A percentile compares a stretch with the other conserved stretches of the same genome.
Evolutionary conservation across 30 jellyfish, hydroid and myxozoan genomes (phyloP).

Genomic region (Cassiopea xamachana): DNA sequence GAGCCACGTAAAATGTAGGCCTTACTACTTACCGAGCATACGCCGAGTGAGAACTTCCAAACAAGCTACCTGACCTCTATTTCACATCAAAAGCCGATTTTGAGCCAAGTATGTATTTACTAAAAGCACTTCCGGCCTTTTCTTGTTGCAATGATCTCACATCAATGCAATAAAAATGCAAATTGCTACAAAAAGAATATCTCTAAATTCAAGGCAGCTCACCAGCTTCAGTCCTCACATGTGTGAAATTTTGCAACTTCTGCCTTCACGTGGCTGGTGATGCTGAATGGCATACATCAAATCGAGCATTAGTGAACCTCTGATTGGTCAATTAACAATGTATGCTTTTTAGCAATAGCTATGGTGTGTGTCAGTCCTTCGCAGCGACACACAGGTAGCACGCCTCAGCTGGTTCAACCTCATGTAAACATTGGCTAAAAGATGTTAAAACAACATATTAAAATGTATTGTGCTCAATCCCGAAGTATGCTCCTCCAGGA

Average conservation of each 20-base stretch:
- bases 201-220: background rate
- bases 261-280: conserved; percentile 28
- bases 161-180: background rate
- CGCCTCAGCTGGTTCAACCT: background rate
- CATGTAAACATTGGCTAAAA: background rate
- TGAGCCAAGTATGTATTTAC: background rate
- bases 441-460: too few relatives aligned
- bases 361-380: conserved; percentile 44
- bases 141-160: background rate
- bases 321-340: conserved; percentile 1
- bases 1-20: background rate
- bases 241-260: conserved; percentile 11
- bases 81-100: background rate
- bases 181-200: background rate
- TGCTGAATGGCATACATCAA: background rate
- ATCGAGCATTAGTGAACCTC: background rate
- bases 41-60: background rate
- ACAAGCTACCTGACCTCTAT: background rate
- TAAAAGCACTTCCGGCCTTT: background rate
- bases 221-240: background rate
- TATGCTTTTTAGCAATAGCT: conserved; percentile 3
- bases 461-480: too few relatives aligned
- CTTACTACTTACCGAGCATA: background rate
- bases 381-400: background rate
- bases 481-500: too few relatives aligned